Base-by-base conservation (phyloP, 2,113 vertebrate species). In the Eptatretus burgeri region DNA sequence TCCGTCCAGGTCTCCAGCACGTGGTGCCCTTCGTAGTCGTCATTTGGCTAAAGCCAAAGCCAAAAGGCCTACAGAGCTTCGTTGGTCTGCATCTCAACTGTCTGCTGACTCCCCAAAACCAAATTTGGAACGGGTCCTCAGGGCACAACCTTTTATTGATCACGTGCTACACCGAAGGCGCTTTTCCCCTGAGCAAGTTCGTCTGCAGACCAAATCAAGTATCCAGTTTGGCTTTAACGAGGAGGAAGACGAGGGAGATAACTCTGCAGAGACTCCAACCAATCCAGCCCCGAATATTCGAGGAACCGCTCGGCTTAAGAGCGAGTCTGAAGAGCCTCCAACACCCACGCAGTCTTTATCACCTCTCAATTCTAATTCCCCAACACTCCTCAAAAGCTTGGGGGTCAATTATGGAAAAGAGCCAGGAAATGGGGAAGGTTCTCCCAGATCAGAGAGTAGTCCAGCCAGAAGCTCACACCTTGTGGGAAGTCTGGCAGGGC, bases 91-190 rank as follows among this genome's bases (percentile, higher is more conserved):
- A 79, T 79, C 69, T 93, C 82, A 71, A 84, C 78, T 1, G 72
- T 84, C 1, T 82, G 85, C 50, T 84, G 84, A 68, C 81, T 85
- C 63, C 72, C 76, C 18, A 87, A 83, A 67, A 80, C 78, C 81
- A 0, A 71, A 76, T 1, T 52, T 83, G 14, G 81, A 79, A 0
- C 75, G 87, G 13, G 78, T 83, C 49, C 75, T 93, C 50, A 81
- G 72, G 0, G 69, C 81, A 0, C 78, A 78, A 10, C 77, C 81
- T 1, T 84, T 78, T 0, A 85, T 93, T 9, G 87, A 93, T 73
- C 76, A 72, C 9, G 75, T 93, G 10, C 82, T 83, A 5, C 87
- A 86, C 69, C 76, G 81, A 20, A 76, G 83, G 18, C 79, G 79
- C 63, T 81, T 78, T 65, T 81, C 77, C 0, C 81, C 81, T 0